phyloP scores from a whole-genome alignment of 2,888 invertebrate species.

The Drosophila histrio region DNA sequence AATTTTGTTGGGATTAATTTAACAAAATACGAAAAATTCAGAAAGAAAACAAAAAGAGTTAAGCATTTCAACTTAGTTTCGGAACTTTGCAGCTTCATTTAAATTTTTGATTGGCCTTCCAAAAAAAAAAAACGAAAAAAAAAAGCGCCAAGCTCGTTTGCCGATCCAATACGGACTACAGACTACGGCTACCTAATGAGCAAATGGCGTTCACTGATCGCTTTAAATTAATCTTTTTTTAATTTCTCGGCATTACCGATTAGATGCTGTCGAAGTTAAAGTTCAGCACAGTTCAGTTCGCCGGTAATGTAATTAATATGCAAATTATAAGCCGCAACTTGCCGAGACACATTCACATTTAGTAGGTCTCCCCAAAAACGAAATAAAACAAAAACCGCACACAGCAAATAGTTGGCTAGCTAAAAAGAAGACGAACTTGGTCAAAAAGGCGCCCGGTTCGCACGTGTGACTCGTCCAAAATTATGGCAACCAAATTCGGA shows the following conservation, averaged over 20 bases:
- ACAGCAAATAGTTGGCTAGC: slow-evolving; percentile 15
- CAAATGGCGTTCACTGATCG: slow-evolving; percentile 80
- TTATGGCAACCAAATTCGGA: slow-evolving; percentile 45
- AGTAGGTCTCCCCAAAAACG: slow-evolving; percentile 23
- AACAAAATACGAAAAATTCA: slow-evolving; percentile 47
- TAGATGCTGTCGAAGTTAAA: slow-evolving; percentile 75
- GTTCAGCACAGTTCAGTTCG: slow-evolving; percentile 63
- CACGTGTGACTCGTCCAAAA: slow-evolving; percentile 45
- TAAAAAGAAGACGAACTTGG: slow-evolving; percentile 35
- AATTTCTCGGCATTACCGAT: slow-evolving; percentile 77
- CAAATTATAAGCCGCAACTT: slow-evolving; percentile 64
- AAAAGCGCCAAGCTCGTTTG: slow-evolving; percentile 63
- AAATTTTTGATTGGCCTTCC: slow-evolving; percentile 77
- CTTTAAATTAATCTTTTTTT: slow-evolving; percentile 79
- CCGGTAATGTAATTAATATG: slow-evolving; percentile 76
- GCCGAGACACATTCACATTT: slow-evolving; percentile 62
- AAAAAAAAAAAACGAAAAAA: slow-evolving; percentile 26
- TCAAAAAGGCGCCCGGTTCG: slow-evolving; percentile 18
- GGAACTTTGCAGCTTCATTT: slow-evolving; percentile 77
- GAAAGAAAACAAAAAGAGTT: slow-evolving; percentile 30
- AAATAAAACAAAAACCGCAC: slow-evolving; percentile 19
- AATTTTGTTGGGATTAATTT: slow-evolving; percentile 68
- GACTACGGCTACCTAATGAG: slow-evolving; percentile 64
- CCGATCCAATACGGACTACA: slow-evolving; percentile 45
- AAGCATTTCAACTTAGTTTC: slow-evolving; percentile 69